Base-by-base conservation (phyloP, 2,113 vertebrate genomes). In the Furnarius figulus region DNA sequence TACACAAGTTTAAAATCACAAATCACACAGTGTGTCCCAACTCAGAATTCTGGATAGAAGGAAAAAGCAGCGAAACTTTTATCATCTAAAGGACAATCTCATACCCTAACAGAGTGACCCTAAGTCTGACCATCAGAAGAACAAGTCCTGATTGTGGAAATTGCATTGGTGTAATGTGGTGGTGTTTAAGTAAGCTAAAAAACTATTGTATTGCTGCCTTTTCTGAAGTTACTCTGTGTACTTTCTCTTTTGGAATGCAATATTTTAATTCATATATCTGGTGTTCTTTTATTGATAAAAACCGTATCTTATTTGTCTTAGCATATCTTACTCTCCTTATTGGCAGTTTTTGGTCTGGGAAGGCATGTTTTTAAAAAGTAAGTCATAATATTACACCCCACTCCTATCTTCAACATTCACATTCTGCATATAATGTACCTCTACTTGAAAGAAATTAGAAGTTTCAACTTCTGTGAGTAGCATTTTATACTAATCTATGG, bases 31-130 rank as follows among this genome's bases (percentile, higher is more conserved):
- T 6, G 13, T 9, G 27, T 78, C 83, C 86, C 28, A 6, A 63
- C 67, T 92, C 10, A 20, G 58, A 37, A 28, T 25, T 67, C 46
- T 68, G 86, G 88, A 33, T 23, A 50, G 68, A 61, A 81, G 17
- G 76, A 25, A 85, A 90, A 72, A 87, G 50, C 37, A 87, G 84
- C 88, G 91, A 95, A 92, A 58, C 37, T 86, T 92, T 80, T 47
- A 95, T 91, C 84, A 94, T 93, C 95, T 86, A 93, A 88, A 95
- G 95, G 96, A 81, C 90, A 97, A 96, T 88, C 84, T 95, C 77
- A 68, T 61, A 10, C 75, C 28, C 65, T 44, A 62, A 31, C 70
- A 84, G 53, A 12, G 44, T 39, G 79, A 49, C 77, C 83, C 49
- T 76, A 87, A 90, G 87, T 85, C 77, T 89, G 59, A 42, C 82